These are phyloP conservation scores for Xestobium rufovillosum DNA, from an alignment of 2,888 invertebrate genomes.

Conservation along the genomic window DNA sequence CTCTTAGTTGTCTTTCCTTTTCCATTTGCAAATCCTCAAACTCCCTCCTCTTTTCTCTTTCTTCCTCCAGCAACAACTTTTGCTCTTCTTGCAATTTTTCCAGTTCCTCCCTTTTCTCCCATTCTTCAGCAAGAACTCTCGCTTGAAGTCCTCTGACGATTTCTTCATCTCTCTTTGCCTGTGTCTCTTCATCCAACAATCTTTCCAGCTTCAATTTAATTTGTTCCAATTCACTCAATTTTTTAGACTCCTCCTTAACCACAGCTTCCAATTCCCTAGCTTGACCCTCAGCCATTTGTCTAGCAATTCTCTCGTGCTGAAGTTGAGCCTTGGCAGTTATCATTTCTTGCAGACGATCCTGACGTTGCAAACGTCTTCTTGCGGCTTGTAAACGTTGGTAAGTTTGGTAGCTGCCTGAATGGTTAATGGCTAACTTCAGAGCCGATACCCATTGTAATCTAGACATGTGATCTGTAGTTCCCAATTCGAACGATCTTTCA, in stretches of 20 bases:
- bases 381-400: conserved; percentile 58
- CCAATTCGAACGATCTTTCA: conserved; percentile 66
- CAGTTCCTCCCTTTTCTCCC: conserved; percentile 73
- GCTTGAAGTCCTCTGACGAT: conserved; percentile 65
- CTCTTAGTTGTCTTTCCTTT: conserved; percentile 62
- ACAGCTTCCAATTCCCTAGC: conserved; percentile 60
- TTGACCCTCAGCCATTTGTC: conserved; percentile 52
- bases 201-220: conserved; percentile 62
- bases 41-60: conserved; percentile 65
- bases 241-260: conserved; percentile 64
- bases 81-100: conserved; percentile 76
- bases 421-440: conserved; percentile 61
- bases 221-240: conserved; percentile 65
- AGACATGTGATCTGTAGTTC: conserved; percentile 67
- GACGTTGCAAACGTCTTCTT: conserved; percentile 46
- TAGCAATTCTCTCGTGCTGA: conserved; percentile 58
- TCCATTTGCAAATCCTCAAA: conserved; percentile 65
- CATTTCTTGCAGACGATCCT: conserved; percentile 54
- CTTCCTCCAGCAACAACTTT: conserved; percentile 61
- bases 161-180: conserved; percentile 79
- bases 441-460: conserved; percentile 73
- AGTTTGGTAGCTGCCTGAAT: conserved; percentile 59
- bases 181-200: conserved; percentile 71
- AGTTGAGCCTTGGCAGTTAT: conserved; percentile 51
- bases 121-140: conserved; percentile 72